Evolutionary conservation across 2,888 invertebrate species (phyloP).

Genomic region (Drosophila melanocephala): DNA sequence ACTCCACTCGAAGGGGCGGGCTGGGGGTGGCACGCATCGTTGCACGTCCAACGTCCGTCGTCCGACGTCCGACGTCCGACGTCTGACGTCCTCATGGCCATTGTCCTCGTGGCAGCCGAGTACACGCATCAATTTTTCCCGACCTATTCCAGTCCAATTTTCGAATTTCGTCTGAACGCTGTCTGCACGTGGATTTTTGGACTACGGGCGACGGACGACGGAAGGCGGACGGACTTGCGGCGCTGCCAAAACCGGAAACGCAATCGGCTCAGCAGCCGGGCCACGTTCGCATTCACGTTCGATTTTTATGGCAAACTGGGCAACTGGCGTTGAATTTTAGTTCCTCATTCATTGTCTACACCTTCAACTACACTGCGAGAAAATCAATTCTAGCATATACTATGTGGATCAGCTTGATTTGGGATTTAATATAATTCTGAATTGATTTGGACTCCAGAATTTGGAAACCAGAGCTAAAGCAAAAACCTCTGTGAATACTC

Average conservation of each 20-base stretch:
- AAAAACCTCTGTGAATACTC: background rate
- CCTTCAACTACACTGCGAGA: conserved; percentile 32
- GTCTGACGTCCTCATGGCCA: conserved; percentile 57
- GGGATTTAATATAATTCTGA: background rate
- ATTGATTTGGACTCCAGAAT: too few relatives aligned
- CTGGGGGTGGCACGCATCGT: conserved; percentile 62
- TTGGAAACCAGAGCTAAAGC: background rate
- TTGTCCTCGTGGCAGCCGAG: conserved; percentile 70
- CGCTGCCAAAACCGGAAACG: conserved; percentile 55
- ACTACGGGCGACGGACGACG: conserved; percentile 10
- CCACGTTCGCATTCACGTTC: conserved; percentile 78
- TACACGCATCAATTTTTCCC: conserved; percentile 73
- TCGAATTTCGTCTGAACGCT: conserved; percentile 64
- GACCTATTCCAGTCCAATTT: conserved; percentile 64
- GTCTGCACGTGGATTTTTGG: conserved; percentile 71
- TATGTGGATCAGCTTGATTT: background rate
- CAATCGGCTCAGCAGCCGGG: conserved; percentile 60
- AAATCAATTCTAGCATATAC: background rate
- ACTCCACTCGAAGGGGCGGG: background rate
- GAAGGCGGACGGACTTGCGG: conserved; percentile 9
- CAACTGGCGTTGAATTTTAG: conserved; percentile 62
- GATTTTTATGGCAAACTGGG: conserved; percentile 72
- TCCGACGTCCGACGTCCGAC: conserved; percentile 33
- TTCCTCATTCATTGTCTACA: conserved; percentile 75
- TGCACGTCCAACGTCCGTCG: conserved; percentile 65